Evolutionary conservation across 2,113 vertebrate genomes (phyloP).

Genomic region (Cryptomyrus ogoouensis): DNA sequence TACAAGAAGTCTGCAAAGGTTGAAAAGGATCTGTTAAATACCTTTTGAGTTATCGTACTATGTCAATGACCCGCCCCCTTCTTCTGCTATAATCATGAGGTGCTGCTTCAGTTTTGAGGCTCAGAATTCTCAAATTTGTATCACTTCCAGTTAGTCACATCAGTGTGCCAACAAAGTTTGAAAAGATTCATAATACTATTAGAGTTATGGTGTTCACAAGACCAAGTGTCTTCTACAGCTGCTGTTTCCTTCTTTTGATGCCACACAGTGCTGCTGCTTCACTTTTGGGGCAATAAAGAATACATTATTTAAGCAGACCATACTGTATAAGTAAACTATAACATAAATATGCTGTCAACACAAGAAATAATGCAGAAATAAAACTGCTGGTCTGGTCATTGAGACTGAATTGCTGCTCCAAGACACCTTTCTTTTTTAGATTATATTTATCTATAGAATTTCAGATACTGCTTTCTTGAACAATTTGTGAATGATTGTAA

Average conservation of each 20-base stretch:
- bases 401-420: no score
- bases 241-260: background rate
- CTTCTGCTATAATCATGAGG: background rate
- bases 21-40: background rate
- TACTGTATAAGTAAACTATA: background rate
- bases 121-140: background rate
- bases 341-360: background rate
- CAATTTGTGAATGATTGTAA: background rate
- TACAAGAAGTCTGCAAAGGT: background rate
- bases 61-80: background rate
- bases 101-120: background rate
- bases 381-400: background rate
- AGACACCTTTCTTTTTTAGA: background rate
- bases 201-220: background rate
- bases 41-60: background rate
- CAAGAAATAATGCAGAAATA: background rate
- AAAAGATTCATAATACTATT: background rate
- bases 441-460: background rate
- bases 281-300: background rate
- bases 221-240: background rate
- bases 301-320: background rate
- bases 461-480: background rate
- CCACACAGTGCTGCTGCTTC: background rate
- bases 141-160: background rate
- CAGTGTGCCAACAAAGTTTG: background rate